Evolutionary conservation across 2,113 vertebrate species (phyloP), one percentile per base, ranked within the genome.

Genomic region (Bothrops jararaca): DNA sequence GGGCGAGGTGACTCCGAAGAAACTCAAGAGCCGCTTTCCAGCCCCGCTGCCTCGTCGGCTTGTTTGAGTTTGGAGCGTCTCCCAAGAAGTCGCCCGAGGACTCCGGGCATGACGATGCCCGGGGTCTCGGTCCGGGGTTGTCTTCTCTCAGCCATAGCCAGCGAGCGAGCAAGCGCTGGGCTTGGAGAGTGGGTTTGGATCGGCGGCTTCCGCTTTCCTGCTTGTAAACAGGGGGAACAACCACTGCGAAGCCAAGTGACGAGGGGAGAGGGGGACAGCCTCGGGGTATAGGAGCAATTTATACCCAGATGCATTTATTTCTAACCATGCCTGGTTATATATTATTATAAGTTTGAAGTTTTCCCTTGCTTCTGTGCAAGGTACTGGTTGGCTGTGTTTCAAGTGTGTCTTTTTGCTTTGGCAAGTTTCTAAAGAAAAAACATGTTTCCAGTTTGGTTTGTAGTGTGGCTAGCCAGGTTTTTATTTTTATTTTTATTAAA

Each of bases 11-110:
- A 52, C 42, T 64, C 29, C 50, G 1, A 58, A 48, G 69, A 18
- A 42, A 56, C 26, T 58, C 57, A 3, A 48, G 20, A 60, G 48
- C 3, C 8, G 26, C 3, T 85, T 85, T 85, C 34, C 48, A 60
- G 54, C 91, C 23, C 20, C 34, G 3, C 64, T 15, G 56, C 91
- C n/a, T 85, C 91, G 45, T 89, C 89, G 86, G 23, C 8, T 93
- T 26, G 95, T 93, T 93, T 95, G 88, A 96, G 95, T 95, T 95
- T 92, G 26, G 1, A 89, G 54, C 90, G 42, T 85, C 34, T 80
- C 74, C 74, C 74, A 80, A 50, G 58, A 69, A 93, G 94, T 91
- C 39, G 26, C 18, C 18, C 56, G 8, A 34, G 24, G 89, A 42
- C 1, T 23, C 85, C 85, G 89, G 85, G 12, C 29, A 20, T 74